Evolutionary conservation across 2,888 invertebrate genomes (phyloP).

Genomic region (Drosophila emarginata): DNA sequence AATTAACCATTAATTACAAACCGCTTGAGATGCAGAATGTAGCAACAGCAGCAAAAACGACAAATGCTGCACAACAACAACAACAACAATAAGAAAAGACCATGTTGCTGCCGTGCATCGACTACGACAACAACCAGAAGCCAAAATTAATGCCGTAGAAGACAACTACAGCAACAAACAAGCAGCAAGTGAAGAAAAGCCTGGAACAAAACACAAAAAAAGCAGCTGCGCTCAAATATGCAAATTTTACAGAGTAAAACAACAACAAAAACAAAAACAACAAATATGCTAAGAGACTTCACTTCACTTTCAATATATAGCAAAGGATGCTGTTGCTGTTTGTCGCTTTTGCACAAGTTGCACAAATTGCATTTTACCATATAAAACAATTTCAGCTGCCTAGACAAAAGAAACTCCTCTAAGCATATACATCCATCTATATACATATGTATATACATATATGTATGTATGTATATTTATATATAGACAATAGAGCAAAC

Average conservation of each 20-base stretch:
- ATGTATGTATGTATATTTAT: constrained; percentile 24
- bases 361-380: constrained; percentile 79
- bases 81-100: constrained; percentile 50
- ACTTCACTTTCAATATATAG: constrained; percentile 78
- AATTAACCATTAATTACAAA: constrained; percentile 79
- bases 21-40: constrained; percentile 76
- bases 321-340: constrained; percentile 69
- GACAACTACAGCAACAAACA: constrained; percentile 44
- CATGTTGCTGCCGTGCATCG: constrained; percentile 31
- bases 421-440: constrained; percentile 23
- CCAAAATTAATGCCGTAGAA: constrained; percentile 78
- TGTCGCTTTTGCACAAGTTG: constrained; percentile 76
- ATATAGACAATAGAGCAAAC: constrained; percentile 36
- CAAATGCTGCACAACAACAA: constrained; percentile 21
- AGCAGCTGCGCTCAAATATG: constrained; percentile 76
- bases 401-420: constrained; percentile 65
- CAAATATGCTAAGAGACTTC: constrained; percentile 77
- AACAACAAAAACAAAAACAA: constrained; percentile 39
- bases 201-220: constrained; percentile 40
- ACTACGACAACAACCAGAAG: constrained; percentile 65
- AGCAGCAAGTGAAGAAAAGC: constrained; percentile 73
- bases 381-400: constrained; percentile 73
- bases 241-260: constrained; percentile 72
- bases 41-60: constrained; percentile 50
- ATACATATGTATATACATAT: neutral